A percentile compares a stretch with the other conserved stretches of the same genome.
Conservation (phyloP, 2,113 vertebrate genomes). For the Lynx canadensis region DNA sequence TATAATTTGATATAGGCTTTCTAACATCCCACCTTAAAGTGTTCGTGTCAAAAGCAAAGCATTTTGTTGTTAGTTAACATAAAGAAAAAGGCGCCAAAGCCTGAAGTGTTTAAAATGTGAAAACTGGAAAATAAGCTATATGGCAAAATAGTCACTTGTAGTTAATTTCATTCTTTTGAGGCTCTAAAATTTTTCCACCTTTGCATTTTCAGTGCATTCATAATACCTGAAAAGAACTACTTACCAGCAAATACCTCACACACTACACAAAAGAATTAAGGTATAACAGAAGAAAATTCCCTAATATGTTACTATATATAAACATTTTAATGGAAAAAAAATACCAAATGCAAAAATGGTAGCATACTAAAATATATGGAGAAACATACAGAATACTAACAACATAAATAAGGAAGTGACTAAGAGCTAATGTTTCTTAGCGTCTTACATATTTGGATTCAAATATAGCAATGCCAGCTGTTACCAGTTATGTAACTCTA, state of each 20-base stretch:
- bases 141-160: neutral
- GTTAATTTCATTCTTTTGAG: slow-evolving; percentile 14
- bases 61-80: neutral
- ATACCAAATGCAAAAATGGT: slow-evolving; percentile 17
- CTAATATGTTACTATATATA: neutral
- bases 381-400: neutral
- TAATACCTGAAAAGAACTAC: slow-evolving; percentile 38
- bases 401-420: slow-evolving; percentile 42
- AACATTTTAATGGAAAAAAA: slow-evolving; percentile 1
- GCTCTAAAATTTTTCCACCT: neutral
- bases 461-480: slow-evolving; percentile 48
- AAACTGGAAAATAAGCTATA: neutral
- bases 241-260: slow-evolving; percentile 12
- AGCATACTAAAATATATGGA: neutral
- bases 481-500: slow-evolving; percentile 33
- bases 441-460: slow-evolving; percentile 17
- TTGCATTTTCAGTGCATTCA: slow-evolving; percentile 6
- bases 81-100: slow-evolving; percentile 37
- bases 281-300: neutral
- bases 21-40: neutral
- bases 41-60: neutral
- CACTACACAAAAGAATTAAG: slow-evolving; percentile 19
- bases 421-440: slow-evolving; percentile 16
- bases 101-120: slow-evolving; percentile 36
- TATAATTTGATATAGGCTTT: neutral